These are phyloP conservation scores for Tribolium castaneum DNA, from an alignment of 1,140 invertebrate genomes.

Conservation along the genomic window DNA sequence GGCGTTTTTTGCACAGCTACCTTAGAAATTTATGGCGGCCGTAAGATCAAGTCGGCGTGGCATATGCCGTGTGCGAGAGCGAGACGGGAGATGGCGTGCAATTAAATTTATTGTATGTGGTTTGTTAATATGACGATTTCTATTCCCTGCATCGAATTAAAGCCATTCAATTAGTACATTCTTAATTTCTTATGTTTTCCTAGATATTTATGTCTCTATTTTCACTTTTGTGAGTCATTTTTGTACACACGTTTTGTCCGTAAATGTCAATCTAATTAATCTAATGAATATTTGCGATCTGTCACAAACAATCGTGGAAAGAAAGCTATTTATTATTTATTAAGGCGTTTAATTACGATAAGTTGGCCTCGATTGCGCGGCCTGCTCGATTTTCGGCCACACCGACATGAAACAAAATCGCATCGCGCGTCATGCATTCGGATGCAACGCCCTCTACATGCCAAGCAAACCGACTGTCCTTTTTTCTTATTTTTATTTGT, in stretches of 20 bases:
- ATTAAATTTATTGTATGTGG: constrained; percentile 46
- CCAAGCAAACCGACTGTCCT: constrained; percentile 42
- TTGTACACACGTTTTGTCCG: constrained; percentile 32
- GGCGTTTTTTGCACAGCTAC: constrained; percentile 33
- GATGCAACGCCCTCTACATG: constrained; percentile 48
- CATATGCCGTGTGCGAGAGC: constrained; percentile 41
- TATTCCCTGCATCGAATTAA: constrained; percentile 57
- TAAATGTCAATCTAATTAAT: constrained; percentile 45
- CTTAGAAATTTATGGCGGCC: constrained; percentile 48
- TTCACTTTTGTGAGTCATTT: constrained; percentile 41
- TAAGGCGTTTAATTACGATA: constrained; percentile 25
- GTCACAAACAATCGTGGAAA: constrained; percentile 7
- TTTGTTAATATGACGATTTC: constrained; percentile 58
- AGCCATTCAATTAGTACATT: constrained; percentile 58
- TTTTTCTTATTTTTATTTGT: constrained; percentile 59
- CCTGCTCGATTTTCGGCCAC: not conserved
- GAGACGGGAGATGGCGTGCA: constrained; percentile 26
- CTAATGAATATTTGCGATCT: constrained; percentile 45
- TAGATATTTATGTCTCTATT: constrained; percentile 57
- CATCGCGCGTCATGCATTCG: not conserved
- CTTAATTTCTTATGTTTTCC: constrained; percentile 56
- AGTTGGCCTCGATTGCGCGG: not conserved
- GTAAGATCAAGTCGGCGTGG: constrained; percentile 40
- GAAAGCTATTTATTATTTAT: constrained; percentile 34
- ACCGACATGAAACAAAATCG: not conserved